phyloP scores from a whole-genome alignment of 92 coral and sea anemone species.

The Scolanthus callimorphus region DNA sequence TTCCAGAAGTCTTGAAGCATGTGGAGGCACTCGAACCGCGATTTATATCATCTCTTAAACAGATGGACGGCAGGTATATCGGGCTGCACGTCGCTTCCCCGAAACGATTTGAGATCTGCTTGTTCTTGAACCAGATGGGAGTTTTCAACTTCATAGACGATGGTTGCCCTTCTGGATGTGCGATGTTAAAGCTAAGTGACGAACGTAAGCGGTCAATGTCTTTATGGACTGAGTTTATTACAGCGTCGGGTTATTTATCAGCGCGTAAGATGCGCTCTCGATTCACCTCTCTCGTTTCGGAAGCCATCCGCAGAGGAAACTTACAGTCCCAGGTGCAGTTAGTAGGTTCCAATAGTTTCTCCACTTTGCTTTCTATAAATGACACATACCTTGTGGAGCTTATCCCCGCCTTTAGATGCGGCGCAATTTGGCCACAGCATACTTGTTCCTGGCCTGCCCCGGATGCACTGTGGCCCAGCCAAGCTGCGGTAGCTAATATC shows the following conservation, averaged over 20 bases:
- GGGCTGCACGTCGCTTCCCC: slow-evolving; percentile 85
- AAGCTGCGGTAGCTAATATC: slow-evolving; percentile 71
- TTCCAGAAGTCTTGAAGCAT: slow-evolving; percentile 83
- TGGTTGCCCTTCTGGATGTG: slow-evolving; percentile 95
- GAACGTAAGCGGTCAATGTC: slow-evolving; percentile 99
- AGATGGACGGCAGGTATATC: slow-evolving; percentile 83
- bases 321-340: slow-evolving; percentile 70
- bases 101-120: slow-evolving; percentile 70
- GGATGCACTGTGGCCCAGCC: slow-evolving; percentile 82
- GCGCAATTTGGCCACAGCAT: slow-evolving; percentile 96
- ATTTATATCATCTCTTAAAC: slow-evolving; percentile 92
- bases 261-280: slow-evolving; percentile 98
- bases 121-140: slow-evolving; percentile 97
- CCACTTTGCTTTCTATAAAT: slow-evolving; percentile 61
- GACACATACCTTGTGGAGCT: slow-evolving; percentile 83
- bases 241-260: slow-evolving; percentile 97
- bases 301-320: slow-evolving; percentile 80
- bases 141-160: slow-evolving; percentile 98
- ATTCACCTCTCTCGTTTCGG: slow-evolving; percentile 83
- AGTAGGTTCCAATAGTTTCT: slow-evolving; percentile 47
- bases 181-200: slow-evolving; percentile 97
- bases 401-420: slow-evolving; percentile 94
- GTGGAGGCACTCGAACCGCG: slow-evolving; percentile 98
- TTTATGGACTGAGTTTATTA: slow-evolving; percentile 98
- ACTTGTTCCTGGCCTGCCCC: slow-evolving; percentile 89